phyloP scores from a whole-genome alignment of 2,888 invertebrate genomes.

The Subacronicta megacephala region DNA sequence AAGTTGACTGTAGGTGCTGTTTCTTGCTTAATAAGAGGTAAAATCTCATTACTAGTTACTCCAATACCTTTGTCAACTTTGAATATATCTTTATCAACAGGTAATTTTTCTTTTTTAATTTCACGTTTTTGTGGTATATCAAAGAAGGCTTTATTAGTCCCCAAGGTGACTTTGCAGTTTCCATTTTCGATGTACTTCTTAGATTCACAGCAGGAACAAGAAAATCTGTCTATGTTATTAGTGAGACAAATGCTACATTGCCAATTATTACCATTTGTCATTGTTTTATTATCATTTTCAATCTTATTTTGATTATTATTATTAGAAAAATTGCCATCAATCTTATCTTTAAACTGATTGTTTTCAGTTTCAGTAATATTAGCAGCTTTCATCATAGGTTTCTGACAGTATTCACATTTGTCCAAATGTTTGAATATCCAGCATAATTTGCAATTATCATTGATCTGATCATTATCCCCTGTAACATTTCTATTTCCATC shows the following conservation, averaged over 20 bases:
- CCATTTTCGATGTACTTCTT: constrained; percentile 32
- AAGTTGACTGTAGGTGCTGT: constrained; percentile 13
- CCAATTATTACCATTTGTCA: constrained; percentile 57
- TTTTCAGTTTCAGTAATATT: constrained; percentile 5
- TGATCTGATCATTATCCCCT: background rate
- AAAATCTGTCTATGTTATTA: constrained; percentile 58
- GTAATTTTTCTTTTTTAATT: background rate
- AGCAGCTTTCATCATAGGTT: constrained; percentile 22
- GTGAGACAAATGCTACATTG: constrained; percentile 68
- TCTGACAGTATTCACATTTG: constrained; percentile 68
- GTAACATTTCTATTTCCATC: background rate
- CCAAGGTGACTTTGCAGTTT: constrained; percentile 48
- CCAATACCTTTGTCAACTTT: background rate
- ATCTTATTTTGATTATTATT: background rate
- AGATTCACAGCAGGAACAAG: constrained; percentile 71
- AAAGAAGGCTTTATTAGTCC: constrained; percentile 31
- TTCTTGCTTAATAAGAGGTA: constrained; percentile 6
- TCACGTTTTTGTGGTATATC: background rate
- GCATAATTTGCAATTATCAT: constrained; percentile 62
- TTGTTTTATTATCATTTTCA: background rate
- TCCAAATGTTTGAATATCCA: constrained; percentile 65
- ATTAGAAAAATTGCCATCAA: background rate
- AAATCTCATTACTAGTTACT: background rate
- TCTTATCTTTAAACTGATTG: background rate
- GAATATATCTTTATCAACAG: background rate